phyloP scores from a whole-genome alignment of 2,113 vertebrate genomes.

The Pao palembangensis region DNA sequence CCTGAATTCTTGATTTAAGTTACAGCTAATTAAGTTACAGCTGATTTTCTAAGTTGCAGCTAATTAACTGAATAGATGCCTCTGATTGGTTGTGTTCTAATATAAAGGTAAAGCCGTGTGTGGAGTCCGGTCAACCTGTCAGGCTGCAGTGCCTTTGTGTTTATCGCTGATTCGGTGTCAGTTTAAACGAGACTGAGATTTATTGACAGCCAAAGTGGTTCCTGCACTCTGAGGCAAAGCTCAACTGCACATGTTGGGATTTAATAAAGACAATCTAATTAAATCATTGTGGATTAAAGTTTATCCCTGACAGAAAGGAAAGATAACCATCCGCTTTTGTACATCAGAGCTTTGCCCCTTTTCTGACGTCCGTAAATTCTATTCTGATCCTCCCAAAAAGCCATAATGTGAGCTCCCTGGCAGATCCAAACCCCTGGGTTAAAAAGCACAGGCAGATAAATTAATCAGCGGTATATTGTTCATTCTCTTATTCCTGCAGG shows the following conservation, averaged over 20 bases:
- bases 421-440: constrained; percentile 46
- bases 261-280: constrained; percentile 52
- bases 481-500: constrained; percentile 62
- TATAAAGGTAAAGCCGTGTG: too few relatives aligned
- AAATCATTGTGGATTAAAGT: constrained; percentile 43
- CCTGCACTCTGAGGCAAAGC: constrained; percentile 15
- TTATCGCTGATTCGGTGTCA: too few relatives aligned
- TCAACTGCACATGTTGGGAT: constrained; percentile 35
- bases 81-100: neutral
- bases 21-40: neutral
- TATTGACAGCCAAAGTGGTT: constrained; percentile 15
- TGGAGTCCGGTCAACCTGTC: too few relatives aligned
- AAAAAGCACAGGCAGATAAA: constrained; percentile 51
- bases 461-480: constrained; percentile 60
- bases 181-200: neutral
- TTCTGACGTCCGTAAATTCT: constrained; percentile 23
- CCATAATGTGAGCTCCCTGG: constrained; percentile 9
- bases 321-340: constrained; percentile 48
- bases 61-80: neutral
- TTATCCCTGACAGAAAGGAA: constrained; percentile 22
- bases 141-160: neutral
- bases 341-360: neutral
- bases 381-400: constrained; percentile 9
- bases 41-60: neutral
- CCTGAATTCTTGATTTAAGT: neutral